Percentiles rank a stretch among this genome's conserved stretches.
Conservation (phyloP, 2,888 invertebrate genomes). For the Lamellibrachia satsuma region DNA sequence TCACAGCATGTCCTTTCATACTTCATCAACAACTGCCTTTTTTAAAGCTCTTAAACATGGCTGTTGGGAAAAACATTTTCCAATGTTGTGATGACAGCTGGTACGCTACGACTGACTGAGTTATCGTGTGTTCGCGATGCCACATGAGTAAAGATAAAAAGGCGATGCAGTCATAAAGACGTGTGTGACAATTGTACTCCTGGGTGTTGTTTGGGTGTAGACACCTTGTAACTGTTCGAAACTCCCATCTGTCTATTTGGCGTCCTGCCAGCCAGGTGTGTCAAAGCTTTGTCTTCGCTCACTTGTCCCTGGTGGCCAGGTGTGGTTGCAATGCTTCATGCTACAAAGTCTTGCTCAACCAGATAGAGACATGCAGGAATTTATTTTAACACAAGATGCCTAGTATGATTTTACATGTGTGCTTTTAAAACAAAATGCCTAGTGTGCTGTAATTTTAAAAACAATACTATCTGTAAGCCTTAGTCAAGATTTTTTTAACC, state of each 20-base stretch:
- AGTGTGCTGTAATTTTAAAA: neutral
- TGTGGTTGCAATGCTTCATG: neutral
- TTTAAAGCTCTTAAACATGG: neutral
- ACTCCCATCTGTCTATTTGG: neutral
- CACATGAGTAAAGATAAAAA: constrained; percentile 6
- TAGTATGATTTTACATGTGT: neutral
- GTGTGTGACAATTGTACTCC: neutral
- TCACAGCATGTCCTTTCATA: neutral
- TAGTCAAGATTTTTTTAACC: too few species aligned
- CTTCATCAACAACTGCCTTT: neutral
- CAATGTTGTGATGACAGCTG: neutral
- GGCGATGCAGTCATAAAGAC: neutral
- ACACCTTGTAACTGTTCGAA: neutral
- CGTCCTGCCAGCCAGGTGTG: neutral
- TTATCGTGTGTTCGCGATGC: neutral
- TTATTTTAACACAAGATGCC: neutral
- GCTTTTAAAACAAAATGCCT: constrained; percentile 4
- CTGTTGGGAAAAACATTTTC: neutral
- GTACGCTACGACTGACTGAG: neutral
- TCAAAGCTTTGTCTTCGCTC: neutral
- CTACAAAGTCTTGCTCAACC: neutral
- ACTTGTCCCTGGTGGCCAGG: neutral
- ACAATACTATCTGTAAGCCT: neutral
- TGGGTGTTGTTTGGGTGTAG: neutral
- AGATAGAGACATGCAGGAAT: neutral